A percentile compares a stretch with the other conserved stretches of the same genome.
phyloP scores from a whole-genome alignment of 2,888 invertebrate genomes.

The Cosmia trapezina region DNA sequence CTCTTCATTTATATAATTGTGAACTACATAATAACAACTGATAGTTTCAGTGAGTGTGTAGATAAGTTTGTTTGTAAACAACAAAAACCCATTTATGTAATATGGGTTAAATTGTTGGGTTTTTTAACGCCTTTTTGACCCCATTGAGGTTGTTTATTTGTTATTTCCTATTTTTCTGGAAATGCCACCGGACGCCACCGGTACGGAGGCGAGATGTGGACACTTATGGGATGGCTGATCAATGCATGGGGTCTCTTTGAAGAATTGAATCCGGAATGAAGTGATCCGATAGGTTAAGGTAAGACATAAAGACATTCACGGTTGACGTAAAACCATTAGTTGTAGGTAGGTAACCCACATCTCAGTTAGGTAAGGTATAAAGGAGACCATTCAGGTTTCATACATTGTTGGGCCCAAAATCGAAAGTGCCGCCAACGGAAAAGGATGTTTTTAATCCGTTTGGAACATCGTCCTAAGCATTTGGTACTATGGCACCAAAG shows the following conservation, averaged over 20 bases:
- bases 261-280: neutral
- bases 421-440: no score
- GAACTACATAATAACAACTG: neutral
- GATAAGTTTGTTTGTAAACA: conserved; percentile 17
- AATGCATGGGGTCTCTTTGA: neutral
- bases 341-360: neutral
- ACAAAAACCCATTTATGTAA: neutral
- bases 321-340: neutral
- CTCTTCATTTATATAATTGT: conserved; percentile 16
- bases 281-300: neutral
- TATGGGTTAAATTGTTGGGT: neutral
- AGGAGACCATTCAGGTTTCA: no score
- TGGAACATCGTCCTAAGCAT: no score
- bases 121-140: neutral
- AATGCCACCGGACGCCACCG: neutral
- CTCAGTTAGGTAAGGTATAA: neutral
- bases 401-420: no score
- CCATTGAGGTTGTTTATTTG: conserved; percentile 1
- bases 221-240: neutral
- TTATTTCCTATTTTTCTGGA: neutral
- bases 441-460: no score
- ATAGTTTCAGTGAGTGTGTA: neutral
- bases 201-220: neutral
- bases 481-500: no score
- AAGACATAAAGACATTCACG: neutral